phyloP scores from a whole-genome alignment of 1,140 invertebrate genomes.

The Homalodisca vitripennis region DNA sequence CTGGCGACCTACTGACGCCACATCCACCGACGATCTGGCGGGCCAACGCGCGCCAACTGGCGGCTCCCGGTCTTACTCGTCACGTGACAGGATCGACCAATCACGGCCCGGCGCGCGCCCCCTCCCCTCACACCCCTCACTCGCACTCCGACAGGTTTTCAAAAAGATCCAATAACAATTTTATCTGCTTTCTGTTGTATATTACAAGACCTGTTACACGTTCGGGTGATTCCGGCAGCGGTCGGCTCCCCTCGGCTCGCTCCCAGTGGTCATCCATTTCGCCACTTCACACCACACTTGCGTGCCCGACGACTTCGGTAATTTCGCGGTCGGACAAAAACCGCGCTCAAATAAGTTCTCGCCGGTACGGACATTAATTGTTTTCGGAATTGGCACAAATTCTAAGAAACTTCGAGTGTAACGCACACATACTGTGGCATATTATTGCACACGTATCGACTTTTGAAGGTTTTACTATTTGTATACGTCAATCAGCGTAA shows the following conservation, averaged over 20 bases:
- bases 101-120: neutral
- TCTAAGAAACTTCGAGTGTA: too few relatives aligned
- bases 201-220: slow-evolving; percentile 29
- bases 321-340: too few relatives aligned
- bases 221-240: neutral
- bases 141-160: slow-evolving; percentile 28
- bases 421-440: too few relatives aligned
- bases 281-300: slow-evolving; percentile 2
- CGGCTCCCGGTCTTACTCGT: slow-evolving; percentile 12
- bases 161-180: slow-evolving; percentile 32
- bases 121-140: slow-evolving; percentile 1
- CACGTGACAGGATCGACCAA: slow-evolving; percentile 10
- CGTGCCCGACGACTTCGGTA: too few relatives aligned
- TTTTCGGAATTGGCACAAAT: too few relatives aligned
- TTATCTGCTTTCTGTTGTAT: slow-evolving; percentile 17
- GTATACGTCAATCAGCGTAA: too few relatives aligned
- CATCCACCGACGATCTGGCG: neutral
- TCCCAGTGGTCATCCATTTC: neutral
- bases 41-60: slow-evolving; percentile 9
- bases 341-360: too few relatives aligned
- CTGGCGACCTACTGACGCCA: slow-evolving; percentile 3
- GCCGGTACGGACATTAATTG: too few relatives aligned
- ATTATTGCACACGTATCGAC: too few relatives aligned
- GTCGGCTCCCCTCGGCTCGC: slow-evolving; percentile 6
- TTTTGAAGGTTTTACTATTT: too few relatives aligned